Evolutionary conservation across 2,888 invertebrate species (phyloP).

Genomic region (Drosophila imparisetae): DNA sequence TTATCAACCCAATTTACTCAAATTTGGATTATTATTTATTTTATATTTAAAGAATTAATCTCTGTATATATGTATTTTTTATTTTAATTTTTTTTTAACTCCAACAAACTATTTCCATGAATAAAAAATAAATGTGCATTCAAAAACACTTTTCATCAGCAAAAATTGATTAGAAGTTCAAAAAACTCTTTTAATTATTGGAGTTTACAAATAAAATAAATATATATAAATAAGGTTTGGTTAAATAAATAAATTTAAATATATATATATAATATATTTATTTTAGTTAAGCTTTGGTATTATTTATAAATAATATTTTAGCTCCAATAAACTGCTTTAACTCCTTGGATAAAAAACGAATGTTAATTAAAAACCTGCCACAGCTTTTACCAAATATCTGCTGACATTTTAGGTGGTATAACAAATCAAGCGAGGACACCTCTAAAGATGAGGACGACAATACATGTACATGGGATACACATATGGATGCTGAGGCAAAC

Average conservation of each 20-base stretch:
- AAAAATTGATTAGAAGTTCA: background rate
- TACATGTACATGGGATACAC: background rate
- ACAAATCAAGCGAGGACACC: background rate
- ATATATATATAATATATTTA: no score
- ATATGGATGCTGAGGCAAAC: slow-evolving; percentile 46
- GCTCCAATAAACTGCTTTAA: background rate
- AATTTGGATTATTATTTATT: background rate
- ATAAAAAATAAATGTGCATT: background rate
- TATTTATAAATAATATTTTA: background rate
- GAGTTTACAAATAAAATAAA: background rate
- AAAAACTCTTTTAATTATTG: background rate
- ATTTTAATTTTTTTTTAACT: background rate
- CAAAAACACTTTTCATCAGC: background rate
- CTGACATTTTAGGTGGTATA: background rate
- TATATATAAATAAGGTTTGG: no score
- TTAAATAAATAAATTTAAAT: no score
- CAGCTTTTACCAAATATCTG: background rate
- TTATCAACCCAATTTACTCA: no score
- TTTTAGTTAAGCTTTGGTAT: no score
- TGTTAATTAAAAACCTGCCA: background rate
- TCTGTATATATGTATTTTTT: background rate
- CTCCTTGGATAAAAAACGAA: background rate
- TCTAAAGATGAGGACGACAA: background rate
- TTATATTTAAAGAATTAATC: background rate
- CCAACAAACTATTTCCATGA: background rate